Evolutionary conservation across 1,140 invertebrate genomes (phyloP), one percentile per base, ranked within the genome.

Genomic region (Neodiprion lecontei): DNA sequence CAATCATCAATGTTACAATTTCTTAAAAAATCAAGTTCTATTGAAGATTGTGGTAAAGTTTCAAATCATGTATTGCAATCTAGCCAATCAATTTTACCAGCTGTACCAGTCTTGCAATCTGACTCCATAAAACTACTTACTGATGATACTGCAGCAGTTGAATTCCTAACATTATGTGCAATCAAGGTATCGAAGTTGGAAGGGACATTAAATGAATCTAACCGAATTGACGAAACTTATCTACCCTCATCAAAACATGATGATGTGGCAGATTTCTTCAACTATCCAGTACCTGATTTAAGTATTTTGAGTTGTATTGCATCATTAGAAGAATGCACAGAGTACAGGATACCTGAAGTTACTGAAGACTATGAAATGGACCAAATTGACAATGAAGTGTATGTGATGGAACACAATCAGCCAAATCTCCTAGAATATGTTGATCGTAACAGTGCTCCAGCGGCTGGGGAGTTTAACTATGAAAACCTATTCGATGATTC

Each of bases 1-100:
- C 53, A 91, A 88, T 76, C 89, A 84, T 76, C 81, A 79, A 84
- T 90, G 87, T 77, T 83, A 84, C 74, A 89, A 85, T 82, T 89
- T 84, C 76, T 90, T 80, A 48, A 72, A 61, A 73, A 10, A 67
- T 75, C 73, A 47, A n/a, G 67, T 12, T 72, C 66, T 23, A 72
- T 74, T 17, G 72, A 73, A 11, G 53, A 61, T 61, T 17, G 11
- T 61, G n/a, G n/a, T 12, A 61, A 17, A 61, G 53, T 61, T 61
- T 61, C 53, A 61, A 61, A 12, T 61, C 53, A 61, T 14, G 9
- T 61, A 14, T 8, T 17, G 11, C 53, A 61, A 61, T 17, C 53
- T 17, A 61, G 53, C n/a, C 53, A 61, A 9, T 61, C 53, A 17
- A 61, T 4, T 4, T 17, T 5, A 61, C 9, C 53, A 17, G 11